Conservation (phyloP, 2,797 vertebrate genomes). For the Mus caroli region DNA sequence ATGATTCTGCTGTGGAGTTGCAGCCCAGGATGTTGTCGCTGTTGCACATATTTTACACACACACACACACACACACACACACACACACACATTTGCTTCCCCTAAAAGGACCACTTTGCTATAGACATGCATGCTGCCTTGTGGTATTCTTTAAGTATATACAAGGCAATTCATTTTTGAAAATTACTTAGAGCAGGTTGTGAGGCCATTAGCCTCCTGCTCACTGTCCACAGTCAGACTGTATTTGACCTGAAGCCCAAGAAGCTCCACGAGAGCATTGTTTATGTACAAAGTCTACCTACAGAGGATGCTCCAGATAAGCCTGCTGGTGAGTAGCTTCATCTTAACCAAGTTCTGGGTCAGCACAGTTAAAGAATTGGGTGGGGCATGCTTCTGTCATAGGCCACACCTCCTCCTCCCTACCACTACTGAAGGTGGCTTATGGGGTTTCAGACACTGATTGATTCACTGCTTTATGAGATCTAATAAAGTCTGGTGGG, state of each 20-base stretch:
- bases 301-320: neutral
- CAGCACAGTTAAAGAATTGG: neutral
- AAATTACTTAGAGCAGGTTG: neutral
- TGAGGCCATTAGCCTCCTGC: neutral
- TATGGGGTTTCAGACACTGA: neutral
- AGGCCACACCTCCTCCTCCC: neutral
- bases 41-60: neutral
- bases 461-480: neutral
- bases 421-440: neutral
- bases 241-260: neutral
- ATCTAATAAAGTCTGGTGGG: neutral
- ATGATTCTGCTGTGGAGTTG: neutral
- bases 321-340: neutral
- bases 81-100: neutral
- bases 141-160: neutral
- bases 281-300: neutral
- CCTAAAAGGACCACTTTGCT: neutral
- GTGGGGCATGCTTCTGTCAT: neutral
- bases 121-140: neutral
- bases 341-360: neutral
- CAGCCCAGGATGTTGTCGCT: neutral
- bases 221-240: neutral
- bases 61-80: neutral
- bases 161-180: neutral
- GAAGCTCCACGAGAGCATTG: neutral